Percentiles rank a stretch among this genome's conserved stretches.
These are phyloP conservation scores for Prinia subflava DNA, from an alignment of 2,113 vertebrate genomes.

Conservation along the genomic window DNA sequence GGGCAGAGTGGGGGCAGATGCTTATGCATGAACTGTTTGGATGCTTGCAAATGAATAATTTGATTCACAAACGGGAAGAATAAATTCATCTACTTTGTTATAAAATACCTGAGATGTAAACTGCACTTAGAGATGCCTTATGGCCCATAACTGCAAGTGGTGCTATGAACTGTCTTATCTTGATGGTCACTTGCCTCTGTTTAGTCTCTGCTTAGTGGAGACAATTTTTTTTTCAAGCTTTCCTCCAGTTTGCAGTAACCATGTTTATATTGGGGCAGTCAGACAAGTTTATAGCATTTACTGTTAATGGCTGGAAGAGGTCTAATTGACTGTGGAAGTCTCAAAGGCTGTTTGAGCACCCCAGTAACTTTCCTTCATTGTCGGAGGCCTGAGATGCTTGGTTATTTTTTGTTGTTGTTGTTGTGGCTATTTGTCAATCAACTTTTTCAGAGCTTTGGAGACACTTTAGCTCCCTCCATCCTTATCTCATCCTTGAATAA, in stretches of 20 bases:
- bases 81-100: neutral
- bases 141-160: neutral
- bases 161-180: neutral
- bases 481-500: neutral
- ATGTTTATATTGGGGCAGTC: neutral
- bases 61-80: neutral
- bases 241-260: neutral
- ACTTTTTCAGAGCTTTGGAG: neutral
- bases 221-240: neutral
- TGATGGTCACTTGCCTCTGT: neutral
- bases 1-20: neutral
- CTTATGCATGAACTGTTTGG: neutral
- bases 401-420: neutral
- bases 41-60: neutral
- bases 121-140: neutral
- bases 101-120: neutral
- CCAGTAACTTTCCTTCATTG: neutral
- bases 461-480: neutral
- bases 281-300: neutral
- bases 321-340: neutral
- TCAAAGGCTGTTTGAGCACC: neutral
- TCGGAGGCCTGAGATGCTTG: neutral
- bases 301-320: neutral
- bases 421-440: neutral
- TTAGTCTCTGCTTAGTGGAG: neutral